Evolutionary conservation across 2,797 vertebrate genomes (phyloP).

Genomic region (Gymnoscopelus microlampas): DNA sequence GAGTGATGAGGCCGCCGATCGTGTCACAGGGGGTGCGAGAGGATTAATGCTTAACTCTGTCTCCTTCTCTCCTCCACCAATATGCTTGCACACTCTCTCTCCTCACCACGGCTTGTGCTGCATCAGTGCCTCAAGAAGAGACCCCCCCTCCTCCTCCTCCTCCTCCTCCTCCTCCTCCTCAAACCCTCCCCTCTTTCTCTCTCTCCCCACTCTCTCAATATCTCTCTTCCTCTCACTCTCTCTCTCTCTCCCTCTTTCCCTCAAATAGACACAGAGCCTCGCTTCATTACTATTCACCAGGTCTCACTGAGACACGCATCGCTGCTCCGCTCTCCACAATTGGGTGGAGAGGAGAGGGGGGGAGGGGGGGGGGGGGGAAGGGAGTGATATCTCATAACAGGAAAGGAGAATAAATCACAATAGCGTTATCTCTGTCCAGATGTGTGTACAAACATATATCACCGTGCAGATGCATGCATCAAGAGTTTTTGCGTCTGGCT

Average conservation of each 20-base stretch:
- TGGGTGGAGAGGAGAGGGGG: constrained; percentile 54
- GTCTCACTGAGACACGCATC: constrained; percentile 80
- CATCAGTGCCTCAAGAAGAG: constrained; percentile 76
- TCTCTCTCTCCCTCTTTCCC: constrained; percentile 69
- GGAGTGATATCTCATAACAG: constrained; percentile 59
- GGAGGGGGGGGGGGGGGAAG: constrained; percentile 7
- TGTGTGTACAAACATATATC: constrained; percentile 65
- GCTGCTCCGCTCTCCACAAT: constrained; percentile 70
- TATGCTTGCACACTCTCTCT: constrained; percentile 47
- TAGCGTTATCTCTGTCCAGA: constrained; percentile 58
- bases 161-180: constrained; percentile 24
- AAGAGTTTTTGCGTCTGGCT: constrained; percentile 40
- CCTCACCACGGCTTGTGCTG: constrained; percentile 66
- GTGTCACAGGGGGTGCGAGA: constrained; percentile 21
- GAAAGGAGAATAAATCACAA: constrained; percentile 68
- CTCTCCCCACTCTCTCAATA: constrained; percentile 23
- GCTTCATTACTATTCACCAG: constrained; percentile 87
- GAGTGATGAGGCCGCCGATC: constrained; percentile 30
- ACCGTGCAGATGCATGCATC: constrained; percentile 58
- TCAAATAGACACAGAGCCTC: constrained; percentile 81
- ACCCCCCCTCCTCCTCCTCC: constrained; percentile 13
- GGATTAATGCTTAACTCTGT: constrained; percentile 61
- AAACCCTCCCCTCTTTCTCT: constrained; percentile 40
- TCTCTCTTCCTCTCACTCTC: constrained; percentile 27
- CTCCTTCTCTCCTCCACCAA: constrained; percentile 58